These are phyloP conservation scores for Machimus rusticus DNA, from an alignment of 2,888 invertebrate genomes.

Conservation along the genomic window DNA sequence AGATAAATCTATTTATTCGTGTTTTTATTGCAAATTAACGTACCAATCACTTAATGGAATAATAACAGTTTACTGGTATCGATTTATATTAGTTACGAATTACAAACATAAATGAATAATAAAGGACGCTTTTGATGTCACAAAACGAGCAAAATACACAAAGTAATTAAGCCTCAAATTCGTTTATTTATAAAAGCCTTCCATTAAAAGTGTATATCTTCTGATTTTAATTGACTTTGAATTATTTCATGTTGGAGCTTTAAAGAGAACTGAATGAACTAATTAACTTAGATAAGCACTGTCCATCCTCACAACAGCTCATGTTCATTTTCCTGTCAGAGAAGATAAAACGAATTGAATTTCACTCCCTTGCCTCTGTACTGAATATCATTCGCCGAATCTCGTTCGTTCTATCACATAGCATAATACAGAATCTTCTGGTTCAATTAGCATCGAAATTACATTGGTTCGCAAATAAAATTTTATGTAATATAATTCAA, in stretches of 20 bases:
- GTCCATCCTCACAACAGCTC: not conserved
- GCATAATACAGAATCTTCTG: not conserved
- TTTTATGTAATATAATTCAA: slow-evolving; percentile 8
- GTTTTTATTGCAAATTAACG: too few relatives aligned
- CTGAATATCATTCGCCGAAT: not conserved
- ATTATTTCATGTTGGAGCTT: not conserved
- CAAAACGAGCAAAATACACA: not conserved
- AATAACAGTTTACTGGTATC: too few relatives aligned
- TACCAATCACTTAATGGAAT: not conserved
- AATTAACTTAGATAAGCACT: not conserved
- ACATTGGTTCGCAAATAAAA: not conserved
- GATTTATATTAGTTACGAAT: too few relatives aligned
- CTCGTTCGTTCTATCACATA: not conserved
- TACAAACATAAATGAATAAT: not conserved
- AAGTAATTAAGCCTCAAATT: too few relatives aligned
- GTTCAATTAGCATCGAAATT: slow-evolving; percentile 13
- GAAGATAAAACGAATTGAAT: not conserved
- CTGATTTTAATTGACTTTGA: not conserved
- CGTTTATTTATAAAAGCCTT: too few relatives aligned
- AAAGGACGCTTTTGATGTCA: not conserved
- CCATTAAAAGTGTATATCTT: not conserved
- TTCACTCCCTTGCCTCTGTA: not conserved
- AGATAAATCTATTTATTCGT: too few relatives aligned
- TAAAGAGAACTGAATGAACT: not conserved
- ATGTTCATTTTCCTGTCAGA: not conserved